These are phyloP conservation scores for Cacatua alba DNA, from an alignment of 2,113 vertebrate species.

Conservation along the genomic window DNA sequence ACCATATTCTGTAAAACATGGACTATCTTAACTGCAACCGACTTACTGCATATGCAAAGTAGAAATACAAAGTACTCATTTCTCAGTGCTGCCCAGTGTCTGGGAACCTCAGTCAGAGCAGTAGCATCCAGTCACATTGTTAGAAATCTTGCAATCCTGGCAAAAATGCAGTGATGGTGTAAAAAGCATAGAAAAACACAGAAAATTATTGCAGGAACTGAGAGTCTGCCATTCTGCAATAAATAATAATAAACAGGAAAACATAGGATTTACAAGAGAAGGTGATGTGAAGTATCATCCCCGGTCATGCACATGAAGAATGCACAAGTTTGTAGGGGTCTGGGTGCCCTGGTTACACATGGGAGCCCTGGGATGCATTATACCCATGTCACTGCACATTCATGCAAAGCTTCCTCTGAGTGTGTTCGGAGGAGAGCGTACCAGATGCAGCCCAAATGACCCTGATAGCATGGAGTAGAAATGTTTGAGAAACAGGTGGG, in stretches of 20 bases:
- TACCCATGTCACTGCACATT: fast-evolving
- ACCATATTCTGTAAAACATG: neutral
- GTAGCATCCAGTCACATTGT: neutral
- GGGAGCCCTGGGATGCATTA: neutral
- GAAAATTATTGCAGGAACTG: neutral
- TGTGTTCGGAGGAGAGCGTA: neutral
- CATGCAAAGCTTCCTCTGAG: fast-evolving
- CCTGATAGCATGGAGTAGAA: neutral
- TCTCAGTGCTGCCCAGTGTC: neutral
- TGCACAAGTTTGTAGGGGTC: fast-evolving
- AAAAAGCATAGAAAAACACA: neutral
- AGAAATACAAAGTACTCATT: neutral
- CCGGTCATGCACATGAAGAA: neutral
- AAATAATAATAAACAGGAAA: neutral
- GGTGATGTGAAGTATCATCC: neutral
- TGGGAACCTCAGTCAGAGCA: neutral
- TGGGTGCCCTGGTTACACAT: neutral
- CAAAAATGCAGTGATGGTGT: neutral
- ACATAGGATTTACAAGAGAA: neutral
- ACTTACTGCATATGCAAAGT: neutral
- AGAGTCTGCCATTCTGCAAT: neutral
- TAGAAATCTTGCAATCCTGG: neutral
- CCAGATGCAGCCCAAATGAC: neutral
- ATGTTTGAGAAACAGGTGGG: neutral
- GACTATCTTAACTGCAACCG: neutral